Conservation (phyloP, 2,113 vertebrate genomes). For the Mystacornis crossleyi region DNA sequence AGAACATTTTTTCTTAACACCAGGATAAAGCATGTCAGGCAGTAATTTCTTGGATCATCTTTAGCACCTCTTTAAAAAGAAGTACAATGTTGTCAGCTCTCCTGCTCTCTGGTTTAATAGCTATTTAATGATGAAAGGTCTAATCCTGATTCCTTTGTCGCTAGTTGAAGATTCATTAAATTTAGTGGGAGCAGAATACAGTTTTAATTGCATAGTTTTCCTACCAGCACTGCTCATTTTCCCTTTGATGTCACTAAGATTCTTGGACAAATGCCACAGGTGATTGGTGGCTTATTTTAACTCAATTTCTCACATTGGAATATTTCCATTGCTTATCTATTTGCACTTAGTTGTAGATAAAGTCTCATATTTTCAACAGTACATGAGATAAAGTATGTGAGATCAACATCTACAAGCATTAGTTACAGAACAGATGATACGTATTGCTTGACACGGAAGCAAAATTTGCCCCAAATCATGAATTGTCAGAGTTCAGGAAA, state of each 20-base stretch:
- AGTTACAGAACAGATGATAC: background rate
- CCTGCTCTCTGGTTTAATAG: background rate
- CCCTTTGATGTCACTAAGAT: background rate
- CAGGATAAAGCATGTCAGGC: background rate
- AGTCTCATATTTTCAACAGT: background rate
- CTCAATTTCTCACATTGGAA: background rate
- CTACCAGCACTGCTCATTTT: background rate
- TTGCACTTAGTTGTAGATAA: background rate
- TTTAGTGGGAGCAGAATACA: background rate
- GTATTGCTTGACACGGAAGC: background rate
- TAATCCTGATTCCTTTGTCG: conserved; percentile 23
- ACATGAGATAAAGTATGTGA: background rate
- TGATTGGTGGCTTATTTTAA: background rate
- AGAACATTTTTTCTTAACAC: background rate
- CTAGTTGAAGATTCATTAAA: background rate
- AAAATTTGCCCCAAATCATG: background rate
- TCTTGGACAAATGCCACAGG: background rate
- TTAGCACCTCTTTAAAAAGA: conserved; percentile 50
- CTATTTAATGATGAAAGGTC: conserved; percentile 24
- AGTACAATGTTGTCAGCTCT: conserved; percentile 22
- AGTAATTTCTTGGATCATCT: conserved; percentile 45
- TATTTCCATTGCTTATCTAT: background rate
- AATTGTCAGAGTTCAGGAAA: background rate
- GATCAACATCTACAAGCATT: background rate
- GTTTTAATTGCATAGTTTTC: conserved; percentile 14